Conservation (phyloP, 2,113 vertebrate species). For the Fulmarus glacialis region DNA sequence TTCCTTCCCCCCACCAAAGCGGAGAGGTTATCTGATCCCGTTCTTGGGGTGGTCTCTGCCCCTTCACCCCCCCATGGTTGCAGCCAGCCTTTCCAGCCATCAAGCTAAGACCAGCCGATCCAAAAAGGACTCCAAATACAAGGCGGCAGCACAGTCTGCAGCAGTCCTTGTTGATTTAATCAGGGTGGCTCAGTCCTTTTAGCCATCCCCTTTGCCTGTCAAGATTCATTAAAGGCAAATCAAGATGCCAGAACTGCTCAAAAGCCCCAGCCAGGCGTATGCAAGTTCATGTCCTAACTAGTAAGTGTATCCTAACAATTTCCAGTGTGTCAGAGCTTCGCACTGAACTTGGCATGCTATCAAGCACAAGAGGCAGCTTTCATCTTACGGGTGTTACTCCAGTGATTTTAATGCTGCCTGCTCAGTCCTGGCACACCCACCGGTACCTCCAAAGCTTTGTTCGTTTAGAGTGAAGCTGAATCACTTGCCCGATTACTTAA, state of each 20-base stretch:
- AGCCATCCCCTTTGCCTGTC: neutral
- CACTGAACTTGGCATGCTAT: constrained; percentile 53
- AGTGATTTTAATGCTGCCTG: constrained; percentile 56
- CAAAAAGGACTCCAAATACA: neutral
- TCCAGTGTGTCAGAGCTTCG: constrained; percentile 68
- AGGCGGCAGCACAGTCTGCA: neutral
- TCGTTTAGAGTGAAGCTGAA: constrained; percentile 19
- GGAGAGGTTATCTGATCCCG: accelerated
- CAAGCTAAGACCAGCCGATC: neutral
- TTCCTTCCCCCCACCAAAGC: neutral
- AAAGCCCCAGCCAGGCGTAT: constrained; percentile 42
- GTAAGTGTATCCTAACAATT: constrained; percentile 68
- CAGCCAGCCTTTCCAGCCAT: neutral
- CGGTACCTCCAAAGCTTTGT: constrained; percentile 46
- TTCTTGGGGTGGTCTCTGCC: neutral
- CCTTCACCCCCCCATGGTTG: accelerated
- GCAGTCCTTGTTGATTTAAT: neutral
- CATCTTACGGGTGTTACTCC: constrained; percentile 67
- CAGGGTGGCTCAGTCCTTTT: neutral
- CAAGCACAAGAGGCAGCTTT: constrained; percentile 65
- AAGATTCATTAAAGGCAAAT: constrained; percentile 44
- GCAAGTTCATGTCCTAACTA: constrained; percentile 59
- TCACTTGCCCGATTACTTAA: constrained; percentile 54
- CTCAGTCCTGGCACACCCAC: constrained; percentile 62
- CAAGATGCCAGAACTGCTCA: constrained; percentile 30